phyloP scores from a whole-genome alignment of 2,797 vertebrate genomes.

The Sebastes kiyomatsui region DNA sequence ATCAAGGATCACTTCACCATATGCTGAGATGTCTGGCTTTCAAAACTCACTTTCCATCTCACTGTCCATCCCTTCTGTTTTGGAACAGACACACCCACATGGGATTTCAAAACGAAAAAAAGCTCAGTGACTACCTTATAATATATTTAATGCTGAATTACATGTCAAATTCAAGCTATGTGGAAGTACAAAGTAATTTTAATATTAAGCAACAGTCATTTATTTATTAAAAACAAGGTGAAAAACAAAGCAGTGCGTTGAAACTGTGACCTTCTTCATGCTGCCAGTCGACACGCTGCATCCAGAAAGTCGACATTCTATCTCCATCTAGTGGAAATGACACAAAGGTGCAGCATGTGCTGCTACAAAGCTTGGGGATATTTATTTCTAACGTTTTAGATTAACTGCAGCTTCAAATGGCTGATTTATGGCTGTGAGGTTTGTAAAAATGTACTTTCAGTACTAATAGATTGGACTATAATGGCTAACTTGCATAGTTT shows the following conservation, averaged over 20 bases:
- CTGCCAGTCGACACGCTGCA: not conserved
- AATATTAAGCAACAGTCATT: not conserved
- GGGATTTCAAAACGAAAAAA: not conserved
- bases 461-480: not conserved
- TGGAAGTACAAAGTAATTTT: not conserved
- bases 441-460: not conserved
- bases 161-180: not conserved
- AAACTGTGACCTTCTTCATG: not conserved
- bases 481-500: not conserved
- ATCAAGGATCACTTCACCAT: constrained; percentile 30
- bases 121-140: not conserved
- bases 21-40: constrained; percentile 14
- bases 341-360: not conserved
- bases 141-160: not conserved
- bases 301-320: not conserved
- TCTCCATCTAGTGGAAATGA: constrained; percentile 71
- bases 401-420: not conserved
- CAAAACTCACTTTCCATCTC: constrained; percentile 42
- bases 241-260: not conserved
- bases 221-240: not conserved
- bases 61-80: constrained; percentile 33
- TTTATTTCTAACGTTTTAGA: not conserved
- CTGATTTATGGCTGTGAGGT: not conserved
- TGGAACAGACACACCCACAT: not conserved
- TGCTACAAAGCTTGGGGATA: fast-evolving